Base-by-base conservation (phyloP, 30 jellyfish, hydroid and myxozoan genomes). In the Phacellophora camtschatica region DNA sequence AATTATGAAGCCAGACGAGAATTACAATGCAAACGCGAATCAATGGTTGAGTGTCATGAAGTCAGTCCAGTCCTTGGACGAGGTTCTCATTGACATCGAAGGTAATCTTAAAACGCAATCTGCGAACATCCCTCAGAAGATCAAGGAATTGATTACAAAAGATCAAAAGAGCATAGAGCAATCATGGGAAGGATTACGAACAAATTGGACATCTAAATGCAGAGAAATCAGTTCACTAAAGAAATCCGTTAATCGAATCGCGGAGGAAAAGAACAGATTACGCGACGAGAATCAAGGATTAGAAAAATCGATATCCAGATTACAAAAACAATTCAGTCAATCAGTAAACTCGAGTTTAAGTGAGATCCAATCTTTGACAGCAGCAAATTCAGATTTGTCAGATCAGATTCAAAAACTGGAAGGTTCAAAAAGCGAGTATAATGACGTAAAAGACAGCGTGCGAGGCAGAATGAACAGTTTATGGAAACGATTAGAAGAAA, bases 281-380 rank as follows among this genome's bases (percentile, higher is more conserved):
- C 88, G 90, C 37, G 96, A 84, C 37, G 89, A 91, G 83, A 84
- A 83, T 62, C 95, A 84, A 58, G 95, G 90, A 15, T 46, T 83
- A 57, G 98, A 91, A 80, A 71, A 65, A 31, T 75, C 90, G 12
- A 77, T 91, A 0, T 8, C 95, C 23, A 69, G 94, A 29, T 43
- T 91, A 71, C 96, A 90, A 59, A 83, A 82, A 34, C 98, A 91
- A 77, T 91, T 91, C 51, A 85, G 95, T 20, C 90, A 91, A 67
- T 92, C 98, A 2, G 92, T 91, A 25, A 92, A 84, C 54, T 84
- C 92, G 15, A 91, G 98, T 69, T 88, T 91, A 33, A 58, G 87
- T 27, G 98, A 91, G 80, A 91, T 91, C 33, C 96, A 91, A 66
- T 92, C 88, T 22, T 28, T 91, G 58, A 33, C 98, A 19, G 41